phyloP scores from a whole-genome alignment of 2,113 vertebrate genomes.

The Orientallactaga bullata region DNA sequence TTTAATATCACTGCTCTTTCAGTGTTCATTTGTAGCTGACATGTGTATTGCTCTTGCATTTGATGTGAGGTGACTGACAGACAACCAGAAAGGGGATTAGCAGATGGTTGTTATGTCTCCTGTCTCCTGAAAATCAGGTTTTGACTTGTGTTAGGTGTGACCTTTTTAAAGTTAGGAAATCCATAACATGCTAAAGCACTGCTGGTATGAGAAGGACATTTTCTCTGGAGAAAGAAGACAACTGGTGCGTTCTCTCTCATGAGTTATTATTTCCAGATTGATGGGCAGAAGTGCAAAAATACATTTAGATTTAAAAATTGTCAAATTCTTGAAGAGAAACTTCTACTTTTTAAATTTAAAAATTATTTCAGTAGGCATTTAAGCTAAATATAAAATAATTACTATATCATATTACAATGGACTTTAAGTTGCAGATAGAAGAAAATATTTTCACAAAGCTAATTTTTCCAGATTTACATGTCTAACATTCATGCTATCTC shows the following conservation, averaged over 20 bases:
- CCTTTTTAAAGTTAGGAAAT: conserved; percentile 51
- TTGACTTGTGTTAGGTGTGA: conserved; percentile 55
- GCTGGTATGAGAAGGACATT: conserved; percentile 28
- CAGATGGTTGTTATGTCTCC: background rate
- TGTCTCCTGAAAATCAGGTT: conserved; percentile 23
- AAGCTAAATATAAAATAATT: conserved; percentile 38
- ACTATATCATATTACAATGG: conserved; percentile 21
- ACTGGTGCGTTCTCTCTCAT: conserved; percentile 65
- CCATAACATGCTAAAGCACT: conserved; percentile 7
- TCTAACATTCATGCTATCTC: conserved; percentile 29
- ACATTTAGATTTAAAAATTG: conserved; percentile 45
- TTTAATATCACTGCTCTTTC: conserved; percentile 8
- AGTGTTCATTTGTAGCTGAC: background rate
- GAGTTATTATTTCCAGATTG: conserved; percentile 80
- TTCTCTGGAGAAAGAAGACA: conserved; percentile 56
- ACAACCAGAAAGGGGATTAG: background rate
- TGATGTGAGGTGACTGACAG: conserved; percentile 33
- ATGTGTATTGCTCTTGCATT: conserved; percentile 19
- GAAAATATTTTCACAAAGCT: conserved; percentile 57
- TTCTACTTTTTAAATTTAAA: conserved; percentile 40
- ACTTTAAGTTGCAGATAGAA: conserved; percentile 41
- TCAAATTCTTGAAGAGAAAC: conserved; percentile 59
- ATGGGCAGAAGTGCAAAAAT: conserved; percentile 71
- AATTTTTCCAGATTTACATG: conserved; percentile 62
- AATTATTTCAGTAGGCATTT: conserved; percentile 50